Percentiles rank a stretch among this genome's conserved stretches.
These are phyloP conservation scores for Calephelis virginiensis DNA, from an alignment of 1,140 invertebrate species.

Conservation along the genomic window DNA sequence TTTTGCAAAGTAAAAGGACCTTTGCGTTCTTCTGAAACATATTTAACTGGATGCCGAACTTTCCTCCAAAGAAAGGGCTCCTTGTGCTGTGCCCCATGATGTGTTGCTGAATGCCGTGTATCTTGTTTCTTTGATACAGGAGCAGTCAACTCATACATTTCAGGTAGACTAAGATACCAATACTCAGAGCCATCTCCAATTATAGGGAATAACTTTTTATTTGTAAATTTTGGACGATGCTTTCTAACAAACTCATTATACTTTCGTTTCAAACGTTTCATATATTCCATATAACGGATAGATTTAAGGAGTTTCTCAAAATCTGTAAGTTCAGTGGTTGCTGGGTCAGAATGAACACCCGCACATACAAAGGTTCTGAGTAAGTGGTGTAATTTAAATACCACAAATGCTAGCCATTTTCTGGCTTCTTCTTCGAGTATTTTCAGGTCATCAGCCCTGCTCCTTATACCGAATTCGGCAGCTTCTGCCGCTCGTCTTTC, in stretches of 20 bases:
- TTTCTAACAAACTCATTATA: constrained; percentile 67
- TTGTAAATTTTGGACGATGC: constrained; percentile 54
- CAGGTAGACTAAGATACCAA: constrained; percentile 69
- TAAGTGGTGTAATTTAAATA: constrained; percentile 75
- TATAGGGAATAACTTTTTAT: constrained; percentile 65
- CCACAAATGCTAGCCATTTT: constrained; percentile 68
- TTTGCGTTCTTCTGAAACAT: constrained; percentile 34
- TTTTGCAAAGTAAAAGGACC: constrained; percentile 48
- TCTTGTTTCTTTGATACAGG: constrained; percentile 37
- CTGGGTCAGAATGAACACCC: constrained; percentile 66
- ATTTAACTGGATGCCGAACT: constrained; percentile 29
- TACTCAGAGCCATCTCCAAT: constrained; percentile 70
- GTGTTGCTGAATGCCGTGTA: constrained; percentile 45
- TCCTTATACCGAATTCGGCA: constrained; percentile 57
- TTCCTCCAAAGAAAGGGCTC: constrained; percentile 65
- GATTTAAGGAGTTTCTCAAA: constrained; percentile 71
- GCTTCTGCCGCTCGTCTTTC: constrained; percentile 59
- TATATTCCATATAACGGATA: constrained; percentile 71
- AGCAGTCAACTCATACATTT: constrained; percentile 66
- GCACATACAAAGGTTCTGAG: constrained; percentile 61
- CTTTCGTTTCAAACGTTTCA: constrained; percentile 63
- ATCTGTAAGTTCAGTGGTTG: constrained; percentile 56
- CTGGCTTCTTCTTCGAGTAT: constrained; percentile 68
- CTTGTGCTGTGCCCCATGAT: constrained; percentile 55
- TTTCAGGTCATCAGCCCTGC: constrained; percentile 55